Conservation (phyloP, 1,140 invertebrate species). For the Drosophila tani region DNA sequence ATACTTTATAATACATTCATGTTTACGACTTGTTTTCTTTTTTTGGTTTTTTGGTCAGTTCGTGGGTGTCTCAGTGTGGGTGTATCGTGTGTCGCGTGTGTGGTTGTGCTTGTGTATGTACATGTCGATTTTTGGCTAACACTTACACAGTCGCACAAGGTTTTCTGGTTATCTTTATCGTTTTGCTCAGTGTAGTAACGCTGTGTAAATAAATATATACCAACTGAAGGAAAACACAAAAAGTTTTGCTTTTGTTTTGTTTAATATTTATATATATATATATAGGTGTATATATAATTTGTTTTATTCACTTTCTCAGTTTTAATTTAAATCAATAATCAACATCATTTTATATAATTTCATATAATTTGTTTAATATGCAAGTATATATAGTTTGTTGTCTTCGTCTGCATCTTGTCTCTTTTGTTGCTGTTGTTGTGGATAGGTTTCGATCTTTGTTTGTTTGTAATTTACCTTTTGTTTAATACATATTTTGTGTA, state of each 20-base stretch:
- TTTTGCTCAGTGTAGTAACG: slow-evolving; percentile 46
- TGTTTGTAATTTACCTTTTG: slow-evolving; percentile 33
- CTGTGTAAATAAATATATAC: slow-evolving; percentile 48
- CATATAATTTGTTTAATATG: slow-evolving; percentile 78
- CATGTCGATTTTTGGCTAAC: slow-evolving; percentile 51
- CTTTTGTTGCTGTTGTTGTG: slow-evolving; percentile 59
- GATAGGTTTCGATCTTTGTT: slow-evolving; percentile 41
- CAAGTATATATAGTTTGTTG: slow-evolving; percentile 78
- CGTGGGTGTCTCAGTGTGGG: slow-evolving; percentile 56
- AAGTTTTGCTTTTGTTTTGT: slow-evolving; percentile 59
- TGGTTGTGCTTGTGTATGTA: slow-evolving; percentile 60
- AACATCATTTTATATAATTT: slow-evolving; percentile 82
- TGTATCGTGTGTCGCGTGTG: slow-evolving; percentile 23
- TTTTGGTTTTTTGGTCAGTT: slow-evolving; percentile 68
- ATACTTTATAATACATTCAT: slow-evolving; percentile 58
- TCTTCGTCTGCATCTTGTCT: slow-evolving; percentile 64
- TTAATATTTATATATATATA: slow-evolving; percentile 73
- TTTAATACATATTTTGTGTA: slow-evolving; percentile 40
- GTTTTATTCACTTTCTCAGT: slow-evolving; percentile 74
- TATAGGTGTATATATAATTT: slow-evolving; percentile 72
- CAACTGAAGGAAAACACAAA: slow-evolving; percentile 70
- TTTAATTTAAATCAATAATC: slow-evolving; percentile 82
- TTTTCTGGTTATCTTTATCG: slow-evolving; percentile 2
- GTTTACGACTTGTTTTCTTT: slow-evolving; percentile 33
- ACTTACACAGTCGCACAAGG: slow-evolving; percentile 43